Conservation (phyloP, 2,888 invertebrate genomes). For the Rhynchonema sp. region DNA sequence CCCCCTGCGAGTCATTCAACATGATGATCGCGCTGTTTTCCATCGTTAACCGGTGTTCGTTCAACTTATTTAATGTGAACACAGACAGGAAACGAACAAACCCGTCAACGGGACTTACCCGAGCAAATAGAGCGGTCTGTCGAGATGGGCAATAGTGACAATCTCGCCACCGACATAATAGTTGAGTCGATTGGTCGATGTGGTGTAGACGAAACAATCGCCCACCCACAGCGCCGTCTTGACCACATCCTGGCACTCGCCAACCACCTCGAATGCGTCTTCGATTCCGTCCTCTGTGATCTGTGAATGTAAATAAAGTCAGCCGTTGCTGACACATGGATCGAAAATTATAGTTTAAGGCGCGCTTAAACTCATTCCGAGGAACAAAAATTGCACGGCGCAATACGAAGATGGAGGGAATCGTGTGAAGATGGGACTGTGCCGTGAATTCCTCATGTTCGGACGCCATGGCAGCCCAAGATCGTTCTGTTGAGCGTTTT, state of each 20-base stretch:
- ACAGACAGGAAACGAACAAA: not conserved
- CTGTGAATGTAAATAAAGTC: too few species aligned
- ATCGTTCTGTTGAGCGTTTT: too few species aligned
- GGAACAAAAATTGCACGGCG: too few species aligned
- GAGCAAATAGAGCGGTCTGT: conserved; percentile 80
- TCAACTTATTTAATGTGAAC: not conserved
- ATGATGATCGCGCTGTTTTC: too few species aligned
- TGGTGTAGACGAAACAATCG: conserved; percentile 98
- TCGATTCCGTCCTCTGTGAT: conserved; percentile 78
- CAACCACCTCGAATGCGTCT: conserved; percentile 58
- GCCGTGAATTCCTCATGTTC: too few species aligned
- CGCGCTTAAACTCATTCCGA: too few species aligned
- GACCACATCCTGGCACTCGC: conserved; percentile 19
- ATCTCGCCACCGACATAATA: conserved; percentile 99
- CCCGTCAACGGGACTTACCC: conserved; percentile 72
- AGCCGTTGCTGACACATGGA: not conserved
- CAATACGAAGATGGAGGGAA: too few species aligned
- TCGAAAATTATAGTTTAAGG: too few species aligned
- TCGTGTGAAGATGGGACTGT: too few species aligned
- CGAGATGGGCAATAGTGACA: conserved; percentile 89
- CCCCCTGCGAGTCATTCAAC: too few species aligned
- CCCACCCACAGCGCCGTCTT: conserved; percentile 34
- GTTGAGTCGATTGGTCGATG: conserved; percentile 83
- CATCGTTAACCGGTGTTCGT: too few species aligned
- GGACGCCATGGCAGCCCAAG: too few species aligned